These are phyloP conservation scores for Caiman crocodilus DNA, from an alignment of 2,797 vertebrate genomes.

Conservation along the genomic window DNA sequence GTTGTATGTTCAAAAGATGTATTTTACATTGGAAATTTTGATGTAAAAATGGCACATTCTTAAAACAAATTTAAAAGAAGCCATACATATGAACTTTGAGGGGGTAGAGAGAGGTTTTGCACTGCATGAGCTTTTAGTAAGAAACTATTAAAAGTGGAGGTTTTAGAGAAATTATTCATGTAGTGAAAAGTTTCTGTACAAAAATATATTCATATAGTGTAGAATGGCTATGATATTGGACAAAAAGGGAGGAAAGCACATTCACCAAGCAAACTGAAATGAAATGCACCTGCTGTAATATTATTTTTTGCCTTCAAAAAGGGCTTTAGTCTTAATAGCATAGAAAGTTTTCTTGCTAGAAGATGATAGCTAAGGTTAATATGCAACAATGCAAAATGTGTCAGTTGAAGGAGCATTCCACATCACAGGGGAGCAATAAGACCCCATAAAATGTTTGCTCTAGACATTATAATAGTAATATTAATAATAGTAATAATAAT, in stretches of 20 bases:
- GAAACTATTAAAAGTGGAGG: background rate
- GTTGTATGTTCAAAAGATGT: background rate
- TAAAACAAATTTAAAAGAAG: background rate
- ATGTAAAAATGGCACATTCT: background rate
- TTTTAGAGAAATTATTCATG: background rate
- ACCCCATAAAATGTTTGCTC: background rate
- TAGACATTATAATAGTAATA: slow-evolving; percentile 2
- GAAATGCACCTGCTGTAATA: background rate
- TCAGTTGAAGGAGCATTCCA: background rate
- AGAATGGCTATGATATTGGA: background rate
- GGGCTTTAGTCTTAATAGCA: background rate
- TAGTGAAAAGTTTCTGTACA: background rate
- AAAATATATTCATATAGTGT: background rate
- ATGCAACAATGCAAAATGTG: background rate
- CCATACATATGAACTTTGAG: background rate
- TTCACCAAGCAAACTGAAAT: background rate
- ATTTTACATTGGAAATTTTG: background rate
- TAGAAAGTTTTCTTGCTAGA: background rate
- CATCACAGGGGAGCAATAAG: background rate
- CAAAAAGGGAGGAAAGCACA: background rate
- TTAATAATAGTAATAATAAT: slow-evolving; percentile 13
- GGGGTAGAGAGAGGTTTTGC: background rate
- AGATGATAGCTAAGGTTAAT: background rate
- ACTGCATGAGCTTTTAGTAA: background rate
- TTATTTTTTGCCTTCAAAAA: background rate